These are phyloP conservation scores for Lepilemur septentrionalis DNA, from an alignment of 2,797 vertebrate genomes.

Conservation along the genomic window DNA sequence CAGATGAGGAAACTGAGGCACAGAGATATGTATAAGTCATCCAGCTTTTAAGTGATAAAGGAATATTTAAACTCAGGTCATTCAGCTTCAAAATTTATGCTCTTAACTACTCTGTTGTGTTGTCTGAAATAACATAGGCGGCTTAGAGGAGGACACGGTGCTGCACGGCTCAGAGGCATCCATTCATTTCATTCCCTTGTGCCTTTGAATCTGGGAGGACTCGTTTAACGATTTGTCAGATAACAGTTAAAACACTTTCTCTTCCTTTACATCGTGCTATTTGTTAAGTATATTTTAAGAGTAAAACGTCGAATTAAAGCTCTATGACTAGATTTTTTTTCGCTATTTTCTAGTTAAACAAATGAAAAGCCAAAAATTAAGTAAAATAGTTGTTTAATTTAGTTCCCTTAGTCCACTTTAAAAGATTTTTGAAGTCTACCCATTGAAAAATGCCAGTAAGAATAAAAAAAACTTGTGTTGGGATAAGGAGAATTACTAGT, in stretches of 20 bases:
- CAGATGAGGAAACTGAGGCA: neutral
- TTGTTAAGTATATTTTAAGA: neutral
- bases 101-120: neutral
- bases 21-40: neutral
- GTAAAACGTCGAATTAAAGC: neutral
- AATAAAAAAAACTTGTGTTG: neutral
- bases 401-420: neutral
- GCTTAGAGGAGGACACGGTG: accelerated
- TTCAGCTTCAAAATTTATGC: neutral
- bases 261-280: neutral
- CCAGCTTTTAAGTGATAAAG: neutral
- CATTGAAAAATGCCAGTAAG: neutral
- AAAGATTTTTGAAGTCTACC: neutral
- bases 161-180: accelerated
- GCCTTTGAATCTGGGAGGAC: neutral
- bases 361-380: slow-evolving; percentile 16
- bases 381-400: neutral
- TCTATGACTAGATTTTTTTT: neutral
- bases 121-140: neutral
- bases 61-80: neutral
- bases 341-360: neutral
- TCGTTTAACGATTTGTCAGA: neutral
- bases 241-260: neutral
- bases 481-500: neutral
- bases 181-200: neutral